Percentiles rank a stretch among this genome's conserved stretches.
Conservation (phyloP, 2,113 vertebrate genomes). For the Recurvirostra avosetta region DNA sequence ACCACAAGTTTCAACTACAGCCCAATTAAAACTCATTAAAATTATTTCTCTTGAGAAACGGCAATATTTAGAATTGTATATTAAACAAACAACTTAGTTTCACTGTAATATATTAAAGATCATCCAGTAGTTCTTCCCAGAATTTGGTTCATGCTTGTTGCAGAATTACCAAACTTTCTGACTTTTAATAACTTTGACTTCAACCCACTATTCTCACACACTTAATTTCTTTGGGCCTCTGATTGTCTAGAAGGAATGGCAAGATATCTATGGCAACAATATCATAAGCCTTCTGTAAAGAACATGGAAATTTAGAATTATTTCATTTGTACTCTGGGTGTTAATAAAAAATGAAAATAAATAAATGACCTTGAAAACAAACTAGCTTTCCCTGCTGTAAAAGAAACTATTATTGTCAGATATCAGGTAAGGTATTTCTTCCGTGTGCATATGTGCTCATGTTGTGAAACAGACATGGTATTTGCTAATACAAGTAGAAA, state of each 20-base stretch:
- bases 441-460: neutral
- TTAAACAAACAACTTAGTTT: neutral
- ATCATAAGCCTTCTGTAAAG: neutral
- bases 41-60: neutral
- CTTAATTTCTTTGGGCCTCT: conserved; percentile 58
- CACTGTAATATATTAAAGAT: neutral
- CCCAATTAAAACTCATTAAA: neutral
- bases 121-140: neutral
- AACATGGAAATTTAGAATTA: neutral
- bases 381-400: conserved; percentile 22
- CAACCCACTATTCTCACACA: conserved; percentile 45
- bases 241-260: conserved; percentile 19
- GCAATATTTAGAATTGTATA: neutral
- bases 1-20: neutral
- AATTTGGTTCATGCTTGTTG: conserved; percentile 8
- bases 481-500: conserved; percentile 20
- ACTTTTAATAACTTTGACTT: conserved; percentile 76
- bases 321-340: neutral
- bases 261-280: conserved; percentile 3
- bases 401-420: neutral
- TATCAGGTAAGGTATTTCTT: neutral
- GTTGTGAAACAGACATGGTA: neutral
- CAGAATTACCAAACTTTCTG: conserved; percentile 71
- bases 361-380: conserved; percentile 74
- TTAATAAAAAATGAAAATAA: conserved; percentile 31